Percentiles rank a stretch among this genome's conserved stretches.
Evolutionary conservation across 1,140 invertebrate species (phyloP).

Genomic region (Diorhabda sublineata): DNA sequence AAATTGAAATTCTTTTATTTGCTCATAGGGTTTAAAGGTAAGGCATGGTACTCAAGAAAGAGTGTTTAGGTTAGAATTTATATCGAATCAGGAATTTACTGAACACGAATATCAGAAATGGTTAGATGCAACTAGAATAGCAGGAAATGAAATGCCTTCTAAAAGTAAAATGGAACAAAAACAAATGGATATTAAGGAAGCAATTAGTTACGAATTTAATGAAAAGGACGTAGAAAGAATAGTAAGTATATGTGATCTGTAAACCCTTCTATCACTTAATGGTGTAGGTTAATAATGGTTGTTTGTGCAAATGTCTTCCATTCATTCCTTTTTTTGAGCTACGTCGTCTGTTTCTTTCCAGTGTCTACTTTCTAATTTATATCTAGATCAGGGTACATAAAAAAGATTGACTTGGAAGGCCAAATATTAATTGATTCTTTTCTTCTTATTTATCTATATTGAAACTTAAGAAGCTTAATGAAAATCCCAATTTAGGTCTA

Average conservation of each 20-base stretch:
- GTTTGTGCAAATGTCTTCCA: no score
- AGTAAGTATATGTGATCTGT: slow-evolving; percentile 30
- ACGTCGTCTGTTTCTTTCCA: no score
- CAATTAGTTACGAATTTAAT: slow-evolving; percentile 78
- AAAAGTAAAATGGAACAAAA: slow-evolving; percentile 82
- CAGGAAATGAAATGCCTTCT: slow-evolving; percentile 76
- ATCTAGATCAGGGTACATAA: no score
- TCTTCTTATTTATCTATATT: no score
- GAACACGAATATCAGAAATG: slow-evolving; percentile 86
- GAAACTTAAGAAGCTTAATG: no score
- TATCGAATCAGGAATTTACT: slow-evolving; percentile 95
- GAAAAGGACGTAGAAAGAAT: slow-evolving; percentile 74
- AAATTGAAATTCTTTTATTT: background rate
- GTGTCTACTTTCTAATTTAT: no score
- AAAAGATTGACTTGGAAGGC: no score
- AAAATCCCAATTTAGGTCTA: no score
- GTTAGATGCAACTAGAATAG: slow-evolving; percentile 75
- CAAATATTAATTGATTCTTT: no score
- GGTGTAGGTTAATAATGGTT: no score
- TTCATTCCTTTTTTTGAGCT: no score
- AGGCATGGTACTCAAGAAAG: slow-evolving; percentile 86
- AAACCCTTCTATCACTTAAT: no score
- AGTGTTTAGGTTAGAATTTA: slow-evolving; percentile 92
- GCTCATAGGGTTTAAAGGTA: slow-evolving; percentile 54
- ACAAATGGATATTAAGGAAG: slow-evolving; percentile 82